Evolutionary conservation across 2,113 vertebrate species (phyloP), one percentile per base, ranked within the genome.

Genomic region (Dasyornis broadbenti): DNA sequence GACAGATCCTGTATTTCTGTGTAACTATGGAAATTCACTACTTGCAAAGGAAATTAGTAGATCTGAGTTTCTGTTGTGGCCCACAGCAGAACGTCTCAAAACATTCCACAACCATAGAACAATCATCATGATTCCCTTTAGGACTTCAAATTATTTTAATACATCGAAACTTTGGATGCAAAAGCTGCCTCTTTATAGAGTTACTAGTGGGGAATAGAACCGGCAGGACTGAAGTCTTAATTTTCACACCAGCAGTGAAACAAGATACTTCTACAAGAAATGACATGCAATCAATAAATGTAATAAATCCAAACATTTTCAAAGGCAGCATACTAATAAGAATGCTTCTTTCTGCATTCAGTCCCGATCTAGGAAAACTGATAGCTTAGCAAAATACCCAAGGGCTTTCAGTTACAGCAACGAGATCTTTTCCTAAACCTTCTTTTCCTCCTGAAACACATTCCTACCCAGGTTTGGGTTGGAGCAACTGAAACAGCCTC

Each of bases 281-380:
- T 76, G 75, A 80, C 78, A 76, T 73, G 66, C 73, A 82, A 97
- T 92, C 96, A 59, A 91, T 95, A 96, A 89, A 82, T 50, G 45
- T 47, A 94, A 94, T 94, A 93, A 94, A 92, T 69, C 79, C 49
- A 91, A 94, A 82, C 78, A 72, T 78, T 85, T 94, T 92, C 84
- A 87, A 60, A 87, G 66, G 75, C 24, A 24, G 91, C 60, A 86
- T 72, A 84, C 52, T 84, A 94, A 92, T 79, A 89, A 91, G 87
- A 83, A 84, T 53, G 31, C 49, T 45, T 87, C 78, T 69, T 94
- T 92, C 75, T 91, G 73, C 42, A 79, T 39, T 92, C 81, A 73
- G 57, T 47, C 12, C 45, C 80, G 50, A 69, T 24, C 45, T 16
- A 65, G 44, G 45, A 91, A 89, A 95, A 84, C 0, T 33, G 73